Evolutionary conservation across 2,888 invertebrate species (phyloP), one percentile per base, ranked within the genome.

Genomic region (Torymus texanus): DNA sequence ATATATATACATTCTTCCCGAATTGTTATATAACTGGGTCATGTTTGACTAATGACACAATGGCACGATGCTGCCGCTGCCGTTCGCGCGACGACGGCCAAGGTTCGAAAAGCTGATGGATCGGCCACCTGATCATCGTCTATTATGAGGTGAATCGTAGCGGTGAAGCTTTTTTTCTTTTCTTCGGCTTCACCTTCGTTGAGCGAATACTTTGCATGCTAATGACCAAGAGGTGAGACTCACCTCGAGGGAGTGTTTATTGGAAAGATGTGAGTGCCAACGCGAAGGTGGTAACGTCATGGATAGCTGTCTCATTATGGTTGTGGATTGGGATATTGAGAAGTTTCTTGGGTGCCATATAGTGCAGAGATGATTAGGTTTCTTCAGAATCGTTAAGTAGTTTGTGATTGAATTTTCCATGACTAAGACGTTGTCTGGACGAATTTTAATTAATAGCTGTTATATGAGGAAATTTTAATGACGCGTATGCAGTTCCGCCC

Each of bases 21-120:
- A 67, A 78, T 73, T 67, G 67, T 73, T 67, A 73, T 61, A 67
- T 72, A 78, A 70, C 63, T 70, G 61, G 70, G 70, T 74, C 65
- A 58, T 8, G 18, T 56, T 74, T 78, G 63, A 78, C 74, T 63
- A 70, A 78, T 78, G 71, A 56, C 13, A 55, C 21, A 12, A 14
- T 59, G 71, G 55, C 58, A 21, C 24, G 65, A 58, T 51, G 59
- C 29, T 14, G 21, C 53, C 24, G 59, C 18, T 16, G 24, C 4
- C 53, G 2, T 41, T 11, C 50, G 50, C 58, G 14, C 14, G 5
- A n/a, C 61, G 58, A 56, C 61, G 63, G 59, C 70, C 63, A 75
- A 74, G 74, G 70, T 63, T 59, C 55, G 8, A 51, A 8, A 8
- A 3, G 18, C 59, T 75, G 71, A 79, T 66, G 58, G 65, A 79